Evolutionary conservation across 1,140 invertebrate species (phyloP), one percentile per base, ranked within the genome.

Genomic region (Catajapyx aquilonaris): DNA sequence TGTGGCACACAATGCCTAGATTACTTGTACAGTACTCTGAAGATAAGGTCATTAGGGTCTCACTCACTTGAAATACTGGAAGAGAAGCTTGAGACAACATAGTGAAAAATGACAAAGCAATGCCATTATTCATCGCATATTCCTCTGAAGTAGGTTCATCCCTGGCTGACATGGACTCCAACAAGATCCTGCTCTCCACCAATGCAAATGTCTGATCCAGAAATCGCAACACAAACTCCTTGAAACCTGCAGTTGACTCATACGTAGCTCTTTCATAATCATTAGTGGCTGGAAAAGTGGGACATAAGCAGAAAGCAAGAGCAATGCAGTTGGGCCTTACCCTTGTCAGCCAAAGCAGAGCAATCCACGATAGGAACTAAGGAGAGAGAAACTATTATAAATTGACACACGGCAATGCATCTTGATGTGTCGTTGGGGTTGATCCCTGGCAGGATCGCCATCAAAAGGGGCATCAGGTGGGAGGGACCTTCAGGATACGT

Each of bases 401-500:
- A 71, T 52, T 79, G 70, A 43, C 88, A 68, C 1, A 79, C 71
- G 20, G 78, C 68, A 46, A 84, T 62, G 41, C 72, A 80, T 50
- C 94, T 95, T 39, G 69, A 68, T 21, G 76, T 66, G 55, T 94
- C 88, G 50, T 93, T 94, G 1, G 81, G 72, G 59, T 95, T 86
- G 28, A 94, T 77, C 4, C 84, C 85, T 0, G 87, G 86, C 10
- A 94, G 54, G 1, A 76, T 63, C 1, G 71, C 67, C 46, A 81
- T 69, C 2, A 93, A 55, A 3, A 94, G 54, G 1, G 81, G 81
- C 3, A 93, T 62, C 0, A 88, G 71, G 48, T 88, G 76, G 0
- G 67, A 68, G 18, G 74, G 73, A 10, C 83, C 83, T 51, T 81
- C 77, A 4, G 72, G 65, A 53, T 73, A 84, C n/a, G n/a, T n/a